Evolutionary conservation across 2,888 invertebrate species (phyloP), one percentile per base, ranked within the genome.

Genomic region (Chaetogeoica ovagalla): DNA sequence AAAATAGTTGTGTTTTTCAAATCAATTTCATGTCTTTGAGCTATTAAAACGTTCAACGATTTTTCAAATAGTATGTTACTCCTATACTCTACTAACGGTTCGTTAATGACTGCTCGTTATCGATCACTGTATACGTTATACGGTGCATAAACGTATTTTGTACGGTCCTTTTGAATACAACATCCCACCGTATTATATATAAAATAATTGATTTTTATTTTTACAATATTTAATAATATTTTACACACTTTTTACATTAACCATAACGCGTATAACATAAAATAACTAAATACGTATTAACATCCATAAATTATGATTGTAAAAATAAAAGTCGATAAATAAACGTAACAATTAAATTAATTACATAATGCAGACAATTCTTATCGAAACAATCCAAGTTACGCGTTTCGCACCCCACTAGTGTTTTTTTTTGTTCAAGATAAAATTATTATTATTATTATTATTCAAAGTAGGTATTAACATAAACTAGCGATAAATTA

Each of bases 401-500:
- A 23, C 21, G 15, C 21, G 15, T 52, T 52, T 23, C 15, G 23
- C 15, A 19, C 23, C 11, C 30, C 68, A 52, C 52, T 21, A 17
- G 23, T 52, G 48, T 68, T 68, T 59, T 68, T 68, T 59, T 23
- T 52, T 30, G 68, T 68, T 52, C 19, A 52, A 9, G 60, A 23
- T 13, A 59, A 21, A 59, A n/a, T 11, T 68, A 52, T 66, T 23
- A 68, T 19, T 68, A n/a, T 11, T 68, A 52, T 66, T 23, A 68
- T 19, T 68, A 68, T 68, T 68, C 48, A 30, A 30, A 30, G 4
- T 11, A 52, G 52, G 11, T 68, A 68, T 68, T 52, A 68, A 52
- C 68, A 52, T 68, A 52, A 52, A 68, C 39, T 17, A 19, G 19
- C 17, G 15, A 69, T 30, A 69, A 69, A 69, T 69, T 30, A 69